These are phyloP conservation scores for Lycaon pictus DNA, from an alignment of 2,113 vertebrate species.

Conservation along the genomic window DNA sequence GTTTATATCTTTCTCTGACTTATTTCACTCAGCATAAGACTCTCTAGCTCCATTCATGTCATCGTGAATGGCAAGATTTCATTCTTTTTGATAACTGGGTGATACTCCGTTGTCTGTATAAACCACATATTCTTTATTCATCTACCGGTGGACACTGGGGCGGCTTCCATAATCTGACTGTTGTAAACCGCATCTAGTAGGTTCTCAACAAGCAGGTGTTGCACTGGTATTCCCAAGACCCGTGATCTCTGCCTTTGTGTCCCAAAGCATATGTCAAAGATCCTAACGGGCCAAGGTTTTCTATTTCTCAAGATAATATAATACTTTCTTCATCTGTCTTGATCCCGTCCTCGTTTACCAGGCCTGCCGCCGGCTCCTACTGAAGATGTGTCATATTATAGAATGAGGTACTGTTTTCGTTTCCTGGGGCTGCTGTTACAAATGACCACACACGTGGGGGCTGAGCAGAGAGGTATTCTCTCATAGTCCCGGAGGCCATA, in stretches of 20 bases:
- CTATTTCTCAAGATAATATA: neutral
- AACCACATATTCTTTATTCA: neutral
- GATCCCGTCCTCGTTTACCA: too few relatives aligned
- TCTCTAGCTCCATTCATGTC: neutral
- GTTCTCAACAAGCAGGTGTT: neutral
- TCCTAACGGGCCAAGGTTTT: neutral
- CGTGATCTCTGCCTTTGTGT: neutral
- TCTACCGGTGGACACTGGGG: neutral
- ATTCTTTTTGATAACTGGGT: neutral
- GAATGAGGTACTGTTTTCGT: neutral
- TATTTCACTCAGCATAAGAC: neutral
- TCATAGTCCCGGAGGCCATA: neutral
- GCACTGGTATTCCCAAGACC: neutral
- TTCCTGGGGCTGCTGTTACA: neutral
- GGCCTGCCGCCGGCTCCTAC: neutral
- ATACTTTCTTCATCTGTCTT: neutral
- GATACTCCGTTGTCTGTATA: neutral
- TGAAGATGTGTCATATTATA: neutral
- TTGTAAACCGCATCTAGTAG: neutral
- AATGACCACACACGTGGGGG: too few relatives aligned
- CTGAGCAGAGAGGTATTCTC: neutral
- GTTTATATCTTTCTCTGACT: neutral
- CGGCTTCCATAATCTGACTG: neutral
- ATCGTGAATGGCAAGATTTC: neutral
- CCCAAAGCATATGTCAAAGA: neutral